Conservation (phyloP, 2,113 vertebrate genomes). For the Macheiramphus alcinus region DNA sequence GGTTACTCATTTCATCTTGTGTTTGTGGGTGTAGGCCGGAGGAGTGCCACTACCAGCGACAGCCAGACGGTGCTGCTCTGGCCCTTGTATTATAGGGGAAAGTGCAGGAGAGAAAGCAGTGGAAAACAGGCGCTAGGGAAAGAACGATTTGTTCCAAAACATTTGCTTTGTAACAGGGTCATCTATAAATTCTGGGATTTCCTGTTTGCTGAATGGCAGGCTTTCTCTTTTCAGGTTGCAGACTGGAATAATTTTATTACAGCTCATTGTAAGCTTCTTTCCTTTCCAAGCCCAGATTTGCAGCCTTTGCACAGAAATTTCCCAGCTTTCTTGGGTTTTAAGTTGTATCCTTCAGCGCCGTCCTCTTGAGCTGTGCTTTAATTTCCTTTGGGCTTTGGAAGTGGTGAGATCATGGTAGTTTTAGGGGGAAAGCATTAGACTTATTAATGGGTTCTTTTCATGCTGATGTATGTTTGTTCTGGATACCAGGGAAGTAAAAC, state of each 20-base stretch:
- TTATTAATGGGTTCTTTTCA: neutral
- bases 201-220: conserved; percentile 67
- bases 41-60: neutral
- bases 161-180: conserved; percentile 74
- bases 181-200: conserved; percentile 78
- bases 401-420: conserved; percentile 53
- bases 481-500: neutral
- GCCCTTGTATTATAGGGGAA: neutral
- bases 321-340: conserved; percentile 33
- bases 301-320: conserved; percentile 34
- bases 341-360: conserved; percentile 19
- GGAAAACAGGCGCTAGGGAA: conserved; percentile 67
- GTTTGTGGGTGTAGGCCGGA: neutral
- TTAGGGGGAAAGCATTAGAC: conserved; percentile 21
- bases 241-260: conserved; percentile 41
- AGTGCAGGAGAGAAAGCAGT: conserved; percentile 34
- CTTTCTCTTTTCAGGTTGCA: conserved; percentile 20
- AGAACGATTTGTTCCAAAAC: conserved; percentile 78
- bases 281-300: conserved; percentile 3
- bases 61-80: conserved; percentile 70
- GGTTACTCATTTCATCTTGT: neutral
- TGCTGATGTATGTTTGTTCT: neutral
- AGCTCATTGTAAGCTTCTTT: conserved; percentile 9
- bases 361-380: conserved; percentile 34
- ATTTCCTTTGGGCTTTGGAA: conserved; percentile 55